Percentiles rank a stretch among this genome's conserved stretches.
phyloP scores from a whole-genome alignment of 2,888 invertebrate species.

The Gonocerus acuteangulatus region DNA sequence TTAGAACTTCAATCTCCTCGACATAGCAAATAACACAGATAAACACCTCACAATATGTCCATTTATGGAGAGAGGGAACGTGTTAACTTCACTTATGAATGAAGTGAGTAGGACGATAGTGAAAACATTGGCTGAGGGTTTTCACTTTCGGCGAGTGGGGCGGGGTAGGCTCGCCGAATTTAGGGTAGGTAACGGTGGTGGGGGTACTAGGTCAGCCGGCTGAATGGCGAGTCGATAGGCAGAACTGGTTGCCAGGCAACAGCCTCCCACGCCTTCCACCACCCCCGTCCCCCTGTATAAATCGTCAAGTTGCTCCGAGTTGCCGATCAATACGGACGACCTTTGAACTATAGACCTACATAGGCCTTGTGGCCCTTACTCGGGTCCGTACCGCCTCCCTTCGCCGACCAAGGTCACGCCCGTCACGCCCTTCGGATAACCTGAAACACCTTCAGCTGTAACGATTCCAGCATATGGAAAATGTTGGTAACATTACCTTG shows the following conservation, averaged over 20 bases:
- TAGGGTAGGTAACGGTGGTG: conserved; percentile 4
- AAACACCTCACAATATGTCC: too few species aligned
- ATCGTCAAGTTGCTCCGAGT: not conserved
- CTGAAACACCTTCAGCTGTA: too few species aligned
- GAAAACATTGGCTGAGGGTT: not conserved
- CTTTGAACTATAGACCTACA: conserved; percentile 22
- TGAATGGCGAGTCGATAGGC: not conserved
- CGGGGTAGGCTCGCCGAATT: too few species aligned
- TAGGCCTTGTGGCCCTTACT: not conserved
- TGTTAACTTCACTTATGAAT: not conserved
- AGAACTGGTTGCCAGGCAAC: conserved; percentile 3
- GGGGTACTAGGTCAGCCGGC: not conserved
- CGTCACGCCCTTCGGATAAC: too few species aligned
- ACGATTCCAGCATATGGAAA: too few species aligned
- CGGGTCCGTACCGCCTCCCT: too few species aligned
- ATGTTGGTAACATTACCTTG: too few species aligned
- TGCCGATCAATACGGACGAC: conserved; percentile 2
- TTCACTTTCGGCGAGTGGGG: conserved; percentile 5
- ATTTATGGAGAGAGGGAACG: too few species aligned
- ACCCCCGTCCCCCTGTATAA: not conserved
- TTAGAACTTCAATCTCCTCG: too few species aligned
- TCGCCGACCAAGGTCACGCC: too few species aligned
- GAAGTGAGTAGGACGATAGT: not conserved
- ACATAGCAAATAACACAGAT: too few species aligned
- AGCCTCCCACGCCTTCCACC: conserved; percentile 14